Base-by-base conservation (phyloP, 2,797 vertebrate genomes). In the Yasuhikotakia modesta region DNA sequence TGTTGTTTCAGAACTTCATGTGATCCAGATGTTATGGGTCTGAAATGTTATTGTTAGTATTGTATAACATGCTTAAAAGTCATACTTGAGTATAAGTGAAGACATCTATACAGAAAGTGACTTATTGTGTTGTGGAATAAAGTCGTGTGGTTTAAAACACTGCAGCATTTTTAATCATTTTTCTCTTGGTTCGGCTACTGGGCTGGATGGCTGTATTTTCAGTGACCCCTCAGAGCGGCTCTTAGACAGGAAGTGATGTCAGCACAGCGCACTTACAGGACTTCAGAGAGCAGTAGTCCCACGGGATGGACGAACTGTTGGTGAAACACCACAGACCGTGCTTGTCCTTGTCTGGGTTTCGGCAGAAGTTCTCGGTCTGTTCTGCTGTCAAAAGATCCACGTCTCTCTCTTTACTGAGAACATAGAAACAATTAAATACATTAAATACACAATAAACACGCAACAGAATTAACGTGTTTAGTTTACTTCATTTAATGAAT, bases 261-360 rank as follows among this genome's bases (percentile, higher is more conserved):
- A 61, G 61, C 61, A 27, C 24, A 67, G 48, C 19, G 39, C 27
- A 77, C 97, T 96, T 90, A 99, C 98, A 99, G 87, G 93, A 93
- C 79, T 95, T 96, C 81, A 98, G 89, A 72, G 90, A 89, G 80
- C 98, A 99, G 86, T 99, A 99, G 91, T 99, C 98, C 98, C 98
- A 99, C 55, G 94, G 94, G 87, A 97, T 82, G 0, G 93, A 92
- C 73, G 96, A 94, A 88, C 94, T 95, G 85, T 95, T 96, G 30
- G 96, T 97, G 87, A 96, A 96, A 89, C 98, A 99, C 98, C 98
- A 99, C 30, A 95, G 97, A 8, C 98, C 98, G 0, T 99, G 96
- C 83, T 95, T 96, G 90, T 99, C 97, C 74, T 95, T 95, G 82
- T 99, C 98, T 48, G 96, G 98, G 88, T 98, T 99, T 82, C 98